phyloP scores from a whole-genome alignment of 2,888 invertebrate species.

The Villa cingulata region DNA sequence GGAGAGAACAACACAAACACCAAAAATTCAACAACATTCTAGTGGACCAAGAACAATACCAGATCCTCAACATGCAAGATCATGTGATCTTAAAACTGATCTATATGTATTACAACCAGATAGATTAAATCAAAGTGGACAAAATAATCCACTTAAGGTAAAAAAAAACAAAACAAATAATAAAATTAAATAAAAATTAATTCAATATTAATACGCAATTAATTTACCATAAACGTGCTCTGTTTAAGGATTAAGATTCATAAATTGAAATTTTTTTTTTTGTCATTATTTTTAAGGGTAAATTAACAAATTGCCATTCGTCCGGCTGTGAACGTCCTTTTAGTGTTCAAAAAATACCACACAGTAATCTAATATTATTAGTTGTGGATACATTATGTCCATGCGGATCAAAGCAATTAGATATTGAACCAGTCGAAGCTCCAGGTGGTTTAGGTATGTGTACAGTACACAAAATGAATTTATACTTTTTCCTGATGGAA shows the following conservation, averaged over 20 bases:
- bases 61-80: slow-evolving; percentile 49
- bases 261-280: neutral
- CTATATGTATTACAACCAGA: slow-evolving; percentile 74
- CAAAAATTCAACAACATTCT: slow-evolving; percentile 28
- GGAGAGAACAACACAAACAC: slow-evolving; percentile 31
- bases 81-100: slow-evolving; percentile 79
- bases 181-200: neutral
- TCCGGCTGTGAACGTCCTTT: slow-evolving; percentile 84
- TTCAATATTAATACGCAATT: neutral
- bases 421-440: slow-evolving; percentile 62
- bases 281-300: slow-evolving; percentile 40
- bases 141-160: slow-evolving; percentile 66
- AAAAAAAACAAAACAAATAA: neutral
- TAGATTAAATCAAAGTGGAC: slow-evolving; percentile 58
- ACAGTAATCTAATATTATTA: slow-evolving; percentile 75
- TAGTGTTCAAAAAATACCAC: slow-evolving; percentile 82
- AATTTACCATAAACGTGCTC: neutral
- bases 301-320: slow-evolving; percentile 74
- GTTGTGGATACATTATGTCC: slow-evolving; percentile 82
- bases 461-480: too few relatives aligned
- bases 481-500: too few relatives aligned
- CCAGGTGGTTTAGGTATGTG: slow-evolving; percentile 40
- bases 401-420: slow-evolving; percentile 74
- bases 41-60: slow-evolving; percentile 36
- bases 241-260: too few relatives aligned